These are phyloP conservation scores for Ochlodes sylvanus DNA, from an alignment of 2,888 invertebrate genomes.

Conservation along the genomic window DNA sequence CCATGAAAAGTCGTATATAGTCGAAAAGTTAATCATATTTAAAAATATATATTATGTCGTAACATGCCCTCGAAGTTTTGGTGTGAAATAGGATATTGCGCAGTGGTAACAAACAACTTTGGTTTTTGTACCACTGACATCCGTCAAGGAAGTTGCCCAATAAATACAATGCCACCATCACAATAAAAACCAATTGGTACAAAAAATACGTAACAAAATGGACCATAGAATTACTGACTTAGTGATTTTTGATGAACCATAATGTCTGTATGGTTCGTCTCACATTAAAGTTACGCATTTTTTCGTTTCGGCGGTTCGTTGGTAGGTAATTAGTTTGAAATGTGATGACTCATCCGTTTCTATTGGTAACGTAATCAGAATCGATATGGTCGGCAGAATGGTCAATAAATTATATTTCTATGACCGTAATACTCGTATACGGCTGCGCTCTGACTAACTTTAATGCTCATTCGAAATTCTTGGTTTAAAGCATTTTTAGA, in stretches of 20 bases:
- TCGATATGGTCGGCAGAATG: slow-evolving; percentile 54
- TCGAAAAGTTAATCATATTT: no score
- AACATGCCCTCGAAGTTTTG: background rate
- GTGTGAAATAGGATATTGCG: slow-evolving; percentile 11
- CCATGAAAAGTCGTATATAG: no score
- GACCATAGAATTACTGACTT: slow-evolving; percentile 53
- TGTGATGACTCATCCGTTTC: slow-evolving; percentile 80
- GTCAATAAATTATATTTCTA: slow-evolving; percentile 37
- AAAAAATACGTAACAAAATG: slow-evolving; percentile 40
- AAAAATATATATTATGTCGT: no score
- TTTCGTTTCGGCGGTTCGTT: slow-evolving; percentile 55
- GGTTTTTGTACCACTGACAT: slow-evolving; percentile 30
- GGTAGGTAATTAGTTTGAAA: slow-evolving; percentile 83
- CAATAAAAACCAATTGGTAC: slow-evolving; percentile 27
- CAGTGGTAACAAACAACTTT: slow-evolving; percentile 22
- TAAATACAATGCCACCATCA: slow-evolving; percentile 27
- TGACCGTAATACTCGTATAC: slow-evolving; percentile 12
- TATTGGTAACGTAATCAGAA: slow-evolving; percentile 69
- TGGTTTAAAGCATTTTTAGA: slow-evolving; percentile 14
- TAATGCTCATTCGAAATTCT: slow-evolving; percentile 24
- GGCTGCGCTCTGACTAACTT: slow-evolving; percentile 17
- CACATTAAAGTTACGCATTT: slow-evolving; percentile 68
- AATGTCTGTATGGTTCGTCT: slow-evolving; percentile 65
- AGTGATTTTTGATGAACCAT: slow-evolving; percentile 67
- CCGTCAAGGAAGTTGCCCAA: slow-evolving; percentile 35